These are phyloP conservation scores for Schlechtendalia chinensis DNA, from an alignment of 1,140 invertebrate genomes.

Conservation along the genomic window DNA sequence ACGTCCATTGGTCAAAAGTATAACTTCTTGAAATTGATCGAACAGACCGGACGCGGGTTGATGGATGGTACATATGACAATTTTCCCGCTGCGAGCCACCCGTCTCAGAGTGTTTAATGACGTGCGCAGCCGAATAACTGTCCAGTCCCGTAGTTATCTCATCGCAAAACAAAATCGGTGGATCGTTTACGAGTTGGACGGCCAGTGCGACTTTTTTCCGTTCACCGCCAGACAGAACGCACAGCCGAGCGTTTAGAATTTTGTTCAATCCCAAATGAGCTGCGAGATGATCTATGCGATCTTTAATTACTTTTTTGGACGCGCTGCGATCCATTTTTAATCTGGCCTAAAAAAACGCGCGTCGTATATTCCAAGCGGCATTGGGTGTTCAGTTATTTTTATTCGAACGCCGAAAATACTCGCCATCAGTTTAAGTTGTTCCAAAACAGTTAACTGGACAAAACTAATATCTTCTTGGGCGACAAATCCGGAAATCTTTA, in stretches of 20 bases:
- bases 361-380: too few species aligned
- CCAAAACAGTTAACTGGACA: constrained; percentile 67
- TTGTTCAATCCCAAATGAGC: constrained; percentile 73
- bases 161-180: constrained; percentile 90
- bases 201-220: constrained; percentile 81
- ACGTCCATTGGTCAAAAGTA: constrained; percentile 74
- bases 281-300: constrained; percentile 59
- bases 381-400: too few species aligned
- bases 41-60: constrained; percentile 84
- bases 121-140: constrained; percentile 73
- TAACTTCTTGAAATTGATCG: constrained; percentile 75
- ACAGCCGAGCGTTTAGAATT: constrained; percentile 74
- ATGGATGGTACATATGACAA: constrained; percentile 81
- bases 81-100: constrained; percentile 67
- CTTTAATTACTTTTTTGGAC: constrained; percentile 52
- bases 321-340: constrained; percentile 49
- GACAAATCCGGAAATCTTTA: constrained; percentile 70
- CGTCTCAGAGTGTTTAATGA: constrained; percentile 69
- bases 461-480: constrained; percentile 70
- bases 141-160: constrained; percentile 91
- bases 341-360: constrained; percentile 38
- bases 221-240: constrained; percentile 81
- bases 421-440: constrained; percentile 77
- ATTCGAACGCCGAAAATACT: background rate
- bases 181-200: constrained; percentile 87